Evolutionary conservation across 2,797 vertebrate genomes (phyloP), one percentile per base, ranked within the genome.

Genomic region (Numenius phaeopus): DNA sequence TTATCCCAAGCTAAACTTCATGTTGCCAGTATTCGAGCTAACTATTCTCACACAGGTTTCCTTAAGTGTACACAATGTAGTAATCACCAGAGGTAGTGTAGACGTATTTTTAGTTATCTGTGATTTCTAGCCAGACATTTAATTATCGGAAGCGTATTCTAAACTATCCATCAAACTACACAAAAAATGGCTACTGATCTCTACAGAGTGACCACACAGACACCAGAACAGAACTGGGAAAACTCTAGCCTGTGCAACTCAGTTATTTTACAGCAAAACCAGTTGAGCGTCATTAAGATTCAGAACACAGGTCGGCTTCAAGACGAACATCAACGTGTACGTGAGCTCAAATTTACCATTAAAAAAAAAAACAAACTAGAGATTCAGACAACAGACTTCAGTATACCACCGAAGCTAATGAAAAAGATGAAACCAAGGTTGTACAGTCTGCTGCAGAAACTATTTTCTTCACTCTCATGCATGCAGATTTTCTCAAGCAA

Each of bases 351-450:
- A 92, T 52, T 92, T 40, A 71, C 27, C 11, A 27, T 54, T 34
- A 80, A 73, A 97, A 88, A 81, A 72, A 61, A 96, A 61, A 65
- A 29, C 4, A 17, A 96, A 67, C 77, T 16, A 42, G 72, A 73
- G 32, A 93, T 89, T 89, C 84, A 94, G 47, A 59, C 37, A 94
- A 50, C 58, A 73, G 49, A 93, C 29, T 83, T 83, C n/a, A 69
- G 59, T 21, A 30, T 37, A 58, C 23, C 40, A 78, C 77, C 44
- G 83, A 77, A 80, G 47, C 61, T 70, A 71, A 84, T 10, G 16
- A 69, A 58, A 94, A 97, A 87, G 42, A 77, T 52, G 57, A 90
- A 94, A 40, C 14, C 73, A 78, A 83, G 59, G 83, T 90, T 80
- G 66, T 6, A 39, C 14, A 37, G 8, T 11, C 17, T 39, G 42